A percentile compares a stretch with the other conserved stretches of the same genome.
Evolutionary conservation across 2,797 vertebrate species (phyloP).

Genomic region (Hippopotamyrus pictus): DNA sequence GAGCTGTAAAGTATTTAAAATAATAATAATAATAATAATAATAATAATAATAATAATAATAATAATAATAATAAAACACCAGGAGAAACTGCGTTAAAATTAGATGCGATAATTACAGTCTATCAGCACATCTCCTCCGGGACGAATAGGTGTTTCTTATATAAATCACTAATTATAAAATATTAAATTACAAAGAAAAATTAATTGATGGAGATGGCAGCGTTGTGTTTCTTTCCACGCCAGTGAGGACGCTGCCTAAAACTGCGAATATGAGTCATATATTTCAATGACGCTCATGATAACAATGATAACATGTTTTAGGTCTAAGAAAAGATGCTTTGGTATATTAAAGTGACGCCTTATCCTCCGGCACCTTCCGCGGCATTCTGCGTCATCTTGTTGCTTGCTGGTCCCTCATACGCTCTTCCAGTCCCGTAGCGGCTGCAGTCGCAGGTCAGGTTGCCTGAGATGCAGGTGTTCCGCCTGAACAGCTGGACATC

Average conservation of each 20-base stretch:
- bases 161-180: background rate
- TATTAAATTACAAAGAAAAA: background rate
- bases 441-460: background rate
- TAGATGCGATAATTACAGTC: background rate
- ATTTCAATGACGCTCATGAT: background rate
- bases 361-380: background rate
- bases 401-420: background rate
- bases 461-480: background rate
- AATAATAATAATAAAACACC: background rate
- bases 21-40: background rate
- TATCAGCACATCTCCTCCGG: background rate
- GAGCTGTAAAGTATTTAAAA: background rate
- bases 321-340: background rate
- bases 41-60: background rate
- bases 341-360: background rate
- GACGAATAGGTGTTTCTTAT: background rate
- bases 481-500: background rate
- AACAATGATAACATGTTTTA: background rate
- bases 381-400: background rate
- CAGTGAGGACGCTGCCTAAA: background rate
- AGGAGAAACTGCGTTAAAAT: background rate
- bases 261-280: background rate
- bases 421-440: background rate
- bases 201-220: background rate
- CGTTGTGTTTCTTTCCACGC: background rate